These are phyloP conservation scores for Teleopsis dalmanni DNA, from an alignment of 1,140 invertebrate genomes.

Conservation along the genomic window DNA sequence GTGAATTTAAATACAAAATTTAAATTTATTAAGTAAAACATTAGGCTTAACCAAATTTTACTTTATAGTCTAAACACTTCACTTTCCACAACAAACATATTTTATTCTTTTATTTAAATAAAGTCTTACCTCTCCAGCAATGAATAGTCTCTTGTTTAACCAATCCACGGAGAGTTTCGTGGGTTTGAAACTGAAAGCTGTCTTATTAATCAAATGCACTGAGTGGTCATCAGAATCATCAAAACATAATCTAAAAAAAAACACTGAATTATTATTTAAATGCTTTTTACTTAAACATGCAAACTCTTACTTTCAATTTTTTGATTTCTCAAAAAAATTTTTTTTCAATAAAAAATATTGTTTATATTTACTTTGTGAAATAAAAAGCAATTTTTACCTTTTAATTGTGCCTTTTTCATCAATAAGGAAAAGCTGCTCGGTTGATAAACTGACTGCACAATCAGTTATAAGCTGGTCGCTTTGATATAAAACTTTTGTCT, in stretches of 20 bases:
- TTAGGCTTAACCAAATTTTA: no score
- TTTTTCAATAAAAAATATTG: no score
- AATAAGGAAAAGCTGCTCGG: slow-evolving; percentile 64
- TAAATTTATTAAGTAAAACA: no score
- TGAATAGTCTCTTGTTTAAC: slow-evolving; percentile 74
- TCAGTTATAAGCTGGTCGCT: slow-evolving; percentile 45
- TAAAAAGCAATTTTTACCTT: no score
- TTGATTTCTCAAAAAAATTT: no score
- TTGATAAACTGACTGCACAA: slow-evolving; percentile 63
- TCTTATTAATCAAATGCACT: neutral
- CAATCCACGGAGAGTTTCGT: slow-evolving; percentile 74
- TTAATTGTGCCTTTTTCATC: slow-evolving; percentile 45
- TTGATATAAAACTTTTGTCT: slow-evolving; percentile 26
- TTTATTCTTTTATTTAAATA: neutral
- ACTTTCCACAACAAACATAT: neutral
- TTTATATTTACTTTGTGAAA: no score
- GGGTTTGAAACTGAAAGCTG: slow-evolving; percentile 41
- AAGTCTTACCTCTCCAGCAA: slow-evolving; percentile 57
- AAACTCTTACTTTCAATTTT: neutral
- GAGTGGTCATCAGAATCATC: neutral
- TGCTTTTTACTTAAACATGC: no score
- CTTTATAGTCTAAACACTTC: no score
- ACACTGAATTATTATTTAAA: no score
- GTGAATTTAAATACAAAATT: no score
- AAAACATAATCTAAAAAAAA: neutral